These are phyloP conservation scores for Agrotis puta DNA, from an alignment of 2,888 invertebrate genomes.

Conservation along the genomic window DNA sequence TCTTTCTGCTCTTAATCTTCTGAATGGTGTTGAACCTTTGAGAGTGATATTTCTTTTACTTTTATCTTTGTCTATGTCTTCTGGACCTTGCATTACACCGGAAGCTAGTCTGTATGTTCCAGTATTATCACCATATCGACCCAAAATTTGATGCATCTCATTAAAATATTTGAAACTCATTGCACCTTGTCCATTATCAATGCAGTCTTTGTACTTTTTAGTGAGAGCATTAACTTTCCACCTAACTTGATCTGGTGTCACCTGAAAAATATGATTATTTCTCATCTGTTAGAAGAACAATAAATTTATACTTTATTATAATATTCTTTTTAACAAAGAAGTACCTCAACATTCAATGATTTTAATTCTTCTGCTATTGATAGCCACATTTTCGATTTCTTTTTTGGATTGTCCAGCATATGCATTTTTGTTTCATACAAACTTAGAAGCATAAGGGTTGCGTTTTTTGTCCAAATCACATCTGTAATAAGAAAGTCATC, in stretches of 20 bases:
- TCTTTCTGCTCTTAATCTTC: conserved; percentile 78
- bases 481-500: conserved; percentile 64
- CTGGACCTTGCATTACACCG: conserved; percentile 72
- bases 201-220: conserved; percentile 82
- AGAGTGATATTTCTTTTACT: conserved; percentile 69
- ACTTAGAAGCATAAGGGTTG: conserved; percentile 78
- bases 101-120: conserved; percentile 79
- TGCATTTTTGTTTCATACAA: conserved; percentile 83
- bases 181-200: conserved; percentile 79
- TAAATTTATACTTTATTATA: too few relatives aligned
- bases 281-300: too few relatives aligned
- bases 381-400: conserved; percentile 84
- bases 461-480: conserved; percentile 82
- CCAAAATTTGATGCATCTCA: conserved; percentile 84
- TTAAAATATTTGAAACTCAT: conserved; percentile 80
- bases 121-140: conserved; percentile 74
- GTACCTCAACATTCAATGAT: conserved; percentile 74
- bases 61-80: conserved; percentile 71
- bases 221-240: conserved; percentile 85
- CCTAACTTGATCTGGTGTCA: conserved; percentile 82
- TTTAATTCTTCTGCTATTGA: conserved; percentile 82
- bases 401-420: conserved; percentile 83
- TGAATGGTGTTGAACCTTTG: conserved; percentile 75
- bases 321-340: too few relatives aligned
- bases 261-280: conserved; percentile 63